These are phyloP conservation scores for Acropternis orthonyx DNA, from an alignment of 2,797 vertebrate species.

Conservation along the genomic window DNA sequence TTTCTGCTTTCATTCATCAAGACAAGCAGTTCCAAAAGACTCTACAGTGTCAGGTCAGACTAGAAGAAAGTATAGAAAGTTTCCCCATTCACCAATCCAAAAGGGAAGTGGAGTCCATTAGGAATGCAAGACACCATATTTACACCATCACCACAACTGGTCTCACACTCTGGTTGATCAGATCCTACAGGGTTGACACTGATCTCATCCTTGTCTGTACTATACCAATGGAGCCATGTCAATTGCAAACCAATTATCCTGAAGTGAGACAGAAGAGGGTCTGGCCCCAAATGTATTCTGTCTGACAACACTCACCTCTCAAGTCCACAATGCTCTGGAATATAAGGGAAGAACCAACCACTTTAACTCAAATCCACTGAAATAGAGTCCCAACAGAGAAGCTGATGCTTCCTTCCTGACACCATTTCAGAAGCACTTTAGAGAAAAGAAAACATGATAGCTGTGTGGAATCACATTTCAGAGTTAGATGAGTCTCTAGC, in stretches of 20 bases:
- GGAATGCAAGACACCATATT: not conserved
- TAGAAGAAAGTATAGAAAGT: not conserved
- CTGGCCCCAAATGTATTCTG: not conserved
- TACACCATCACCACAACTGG: not conserved
- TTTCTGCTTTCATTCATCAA: not conserved
- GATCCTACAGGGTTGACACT: not conserved
- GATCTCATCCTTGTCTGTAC: not conserved
- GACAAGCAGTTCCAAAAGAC: not conserved
- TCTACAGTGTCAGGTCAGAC: not conserved
- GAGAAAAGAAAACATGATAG: not conserved
- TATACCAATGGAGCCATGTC: not conserved
- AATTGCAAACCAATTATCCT: not conserved
- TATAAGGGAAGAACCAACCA: not conserved
- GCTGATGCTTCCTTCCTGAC: not conserved
- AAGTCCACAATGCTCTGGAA: not conserved
- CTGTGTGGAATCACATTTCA: not conserved
- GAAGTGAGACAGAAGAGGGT: not conserved
- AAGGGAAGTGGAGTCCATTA: not conserved
- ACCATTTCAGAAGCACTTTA: not conserved
- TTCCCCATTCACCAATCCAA: not conserved
- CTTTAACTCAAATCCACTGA: not conserved
- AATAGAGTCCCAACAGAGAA: not conserved
- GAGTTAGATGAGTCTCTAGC: not conserved
- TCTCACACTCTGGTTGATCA: not conserved
- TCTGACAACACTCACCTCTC: not conserved